Conservation (phyloP, 2,113 vertebrate genomes). For the human region DNA sequence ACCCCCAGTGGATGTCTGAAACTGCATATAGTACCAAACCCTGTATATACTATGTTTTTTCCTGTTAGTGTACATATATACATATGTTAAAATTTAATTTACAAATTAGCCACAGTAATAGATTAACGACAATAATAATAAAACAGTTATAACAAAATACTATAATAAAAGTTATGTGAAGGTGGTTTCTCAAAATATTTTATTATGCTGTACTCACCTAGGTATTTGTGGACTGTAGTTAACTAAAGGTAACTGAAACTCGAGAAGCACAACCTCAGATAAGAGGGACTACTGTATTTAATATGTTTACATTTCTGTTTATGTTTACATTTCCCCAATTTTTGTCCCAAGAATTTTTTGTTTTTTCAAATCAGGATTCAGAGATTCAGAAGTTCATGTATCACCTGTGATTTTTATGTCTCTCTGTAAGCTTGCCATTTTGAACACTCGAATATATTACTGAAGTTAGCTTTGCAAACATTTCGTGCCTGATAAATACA, state of each 20-base stretch:
- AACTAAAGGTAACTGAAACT: background rate
- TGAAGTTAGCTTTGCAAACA: slow-evolving; percentile 23
- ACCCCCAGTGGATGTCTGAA: background rate
- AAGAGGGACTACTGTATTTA: background rate
- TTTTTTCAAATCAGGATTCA: background rate
- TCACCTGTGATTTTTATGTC: background rate
- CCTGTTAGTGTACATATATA: background rate
- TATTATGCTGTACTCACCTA: background rate
- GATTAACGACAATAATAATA: background rate
- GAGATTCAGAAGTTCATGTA: background rate
- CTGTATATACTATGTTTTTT: background rate
- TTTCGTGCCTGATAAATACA: background rate
- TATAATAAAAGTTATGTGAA: background rate
- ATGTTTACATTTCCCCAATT: background rate
- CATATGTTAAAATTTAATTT: background rate
- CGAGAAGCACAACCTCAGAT: background rate
- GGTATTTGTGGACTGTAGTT: background rate
- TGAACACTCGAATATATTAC: background rate
- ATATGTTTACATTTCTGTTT: slow-evolving; percentile 22
- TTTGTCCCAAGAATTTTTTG: background rate
- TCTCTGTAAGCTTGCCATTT: background rate
- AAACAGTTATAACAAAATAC: background rate
- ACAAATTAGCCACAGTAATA: background rate
- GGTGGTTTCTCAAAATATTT: background rate
- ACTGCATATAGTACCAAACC: background rate